Evolutionary conservation across 2,797 vertebrate species (phyloP), one percentile per base, ranked within the genome.

Genomic region (Gambelia wislizenii): DNA sequence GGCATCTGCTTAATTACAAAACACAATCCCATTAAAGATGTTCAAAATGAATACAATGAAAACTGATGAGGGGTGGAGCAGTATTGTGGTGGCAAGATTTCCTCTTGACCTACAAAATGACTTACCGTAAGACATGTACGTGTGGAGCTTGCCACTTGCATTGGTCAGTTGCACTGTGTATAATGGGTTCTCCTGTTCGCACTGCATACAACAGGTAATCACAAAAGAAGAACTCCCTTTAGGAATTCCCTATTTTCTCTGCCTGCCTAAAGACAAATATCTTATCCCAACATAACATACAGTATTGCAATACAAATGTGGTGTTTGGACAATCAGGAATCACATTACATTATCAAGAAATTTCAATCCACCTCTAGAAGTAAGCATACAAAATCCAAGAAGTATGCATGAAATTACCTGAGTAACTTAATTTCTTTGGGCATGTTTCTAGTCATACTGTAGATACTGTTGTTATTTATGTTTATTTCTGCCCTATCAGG

Each of bases 361-460:
- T 78, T 14, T 77, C 14, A 77, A 77, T 72, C n/a, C n/a, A 77
- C 30, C 49, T 77, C 36, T n/a, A 70, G 33, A 74, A 74, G 25
- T n/a, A 88, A 83, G 59, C 6, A 67, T 42, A 47, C 22, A 36
- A 69, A 64, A 69, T 67, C 33, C 49, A 67, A 14, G 44, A 54
- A 30, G 47, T 80, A 47, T 42, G 49, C 64, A 81, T 81, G 77
- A 67, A 80, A 39, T 76, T 13, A 47, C 33, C 76, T 33, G 42
- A 75, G 22, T 64, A 42, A 56, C 14, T 88, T 72, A 89, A 39
- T 85, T 87, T n/a, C 56, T 74, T 83, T 87, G 47, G 74, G 39
- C 75, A 12, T 84, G 33, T 72, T 47, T 80, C 44, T 18, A 25
- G 69, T 5, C 6, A 79, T 80, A 77, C 27, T 77, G 56, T 39